Percentiles rank a stretch among this genome's conserved stretches.
Evolutionary conservation across 2,888 invertebrate genomes (phyloP).

Genomic region (Drosophila koepferae): DNA sequence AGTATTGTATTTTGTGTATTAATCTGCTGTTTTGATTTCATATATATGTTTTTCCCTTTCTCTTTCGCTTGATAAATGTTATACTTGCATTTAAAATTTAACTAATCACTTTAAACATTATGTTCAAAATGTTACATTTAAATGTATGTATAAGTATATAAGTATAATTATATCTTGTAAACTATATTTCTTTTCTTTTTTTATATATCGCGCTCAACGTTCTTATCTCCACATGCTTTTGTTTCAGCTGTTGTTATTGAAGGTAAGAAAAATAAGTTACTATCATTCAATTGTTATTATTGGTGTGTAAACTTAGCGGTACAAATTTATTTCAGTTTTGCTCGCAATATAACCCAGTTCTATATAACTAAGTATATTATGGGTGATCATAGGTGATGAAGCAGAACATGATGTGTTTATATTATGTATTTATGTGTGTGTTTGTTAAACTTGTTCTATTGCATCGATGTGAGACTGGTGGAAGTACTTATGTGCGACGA

Average conservation of each 20-base stretch:
- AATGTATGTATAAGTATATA: slow-evolving; percentile 59
- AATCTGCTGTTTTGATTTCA: slow-evolving; percentile 32
- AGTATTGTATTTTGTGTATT: slow-evolving; percentile 32
- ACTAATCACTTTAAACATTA: slow-evolving; percentile 66
- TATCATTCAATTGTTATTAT: slow-evolving; percentile 64
- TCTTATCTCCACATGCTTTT: slow-evolving; percentile 35
- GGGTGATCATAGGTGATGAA: slow-evolving; percentile 63
- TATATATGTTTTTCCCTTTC: slow-evolving; percentile 19
- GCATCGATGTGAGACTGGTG: slow-evolving; percentile 85
- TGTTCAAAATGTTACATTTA: slow-evolving; percentile 65
- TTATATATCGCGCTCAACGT: slow-evolving; percentile 37
- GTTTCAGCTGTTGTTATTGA: slow-evolving; percentile 33
- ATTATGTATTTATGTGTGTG: slow-evolving; percentile 39
- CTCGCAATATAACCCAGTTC: slow-evolving; percentile 53
- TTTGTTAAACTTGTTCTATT: slow-evolving; percentile 81
- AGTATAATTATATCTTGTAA: slow-evolving; percentile 62
- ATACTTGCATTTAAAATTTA: slow-evolving; percentile 71
- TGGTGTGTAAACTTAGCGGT: slow-evolving; percentile 62
- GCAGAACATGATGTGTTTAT: slow-evolving; percentile 66
- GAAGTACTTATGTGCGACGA: slow-evolving; percentile 88
- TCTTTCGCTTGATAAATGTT: slow-evolving; percentile 54
- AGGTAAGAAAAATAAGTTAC: slow-evolving; percentile 72
- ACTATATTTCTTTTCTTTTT: slow-evolving; percentile 44
- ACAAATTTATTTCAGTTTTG: slow-evolving; percentile 55
- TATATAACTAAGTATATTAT: slow-evolving; percentile 65